These are phyloP conservation scores for Boloria selene DNA, from an alignment of 2,888 invertebrate species.

Conservation along the genomic window DNA sequence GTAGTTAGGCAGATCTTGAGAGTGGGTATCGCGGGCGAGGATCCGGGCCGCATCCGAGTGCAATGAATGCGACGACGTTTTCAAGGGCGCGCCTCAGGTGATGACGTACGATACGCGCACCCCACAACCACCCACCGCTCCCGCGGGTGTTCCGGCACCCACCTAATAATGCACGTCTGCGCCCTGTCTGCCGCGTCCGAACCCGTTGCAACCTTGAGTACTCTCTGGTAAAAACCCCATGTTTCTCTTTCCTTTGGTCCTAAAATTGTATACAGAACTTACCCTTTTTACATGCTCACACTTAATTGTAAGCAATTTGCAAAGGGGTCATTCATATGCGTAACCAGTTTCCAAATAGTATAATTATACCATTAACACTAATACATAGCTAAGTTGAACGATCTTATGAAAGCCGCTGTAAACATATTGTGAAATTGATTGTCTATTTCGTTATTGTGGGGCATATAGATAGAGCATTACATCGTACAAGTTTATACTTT, in stretches of 20 bases:
- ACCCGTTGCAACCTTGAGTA: constrained; percentile 79
- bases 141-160: constrained; percentile 79
- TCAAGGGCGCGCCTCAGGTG: constrained; percentile 82
- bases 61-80: constrained; percentile 81
- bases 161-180: constrained; percentile 83
- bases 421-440: constrained; percentile 3
- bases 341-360: not conserved
- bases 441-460: not conserved
- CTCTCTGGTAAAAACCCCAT: constrained; percentile 62
- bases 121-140: constrained; percentile 65
- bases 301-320: not conserved
- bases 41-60: constrained; percentile 80
- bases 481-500: constrained; percentile 22
- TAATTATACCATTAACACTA: not conserved
- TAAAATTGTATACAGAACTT: constrained; percentile 25
- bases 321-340: not conserved
- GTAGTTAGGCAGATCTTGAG: constrained; percentile 57
- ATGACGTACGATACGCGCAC: constrained; percentile 74
- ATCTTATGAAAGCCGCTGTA: no score
- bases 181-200: constrained; percentile 79
- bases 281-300: constrained; percentile 4
- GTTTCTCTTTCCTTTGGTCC: constrained; percentile 49
- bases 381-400: no score
- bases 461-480: not conserved
- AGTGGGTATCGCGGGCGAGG: constrained; percentile 65